These are phyloP conservation scores for Petrocephalus zakoni DNA, from an alignment of 2,113 vertebrate genomes.

Conservation along the genomic window DNA sequence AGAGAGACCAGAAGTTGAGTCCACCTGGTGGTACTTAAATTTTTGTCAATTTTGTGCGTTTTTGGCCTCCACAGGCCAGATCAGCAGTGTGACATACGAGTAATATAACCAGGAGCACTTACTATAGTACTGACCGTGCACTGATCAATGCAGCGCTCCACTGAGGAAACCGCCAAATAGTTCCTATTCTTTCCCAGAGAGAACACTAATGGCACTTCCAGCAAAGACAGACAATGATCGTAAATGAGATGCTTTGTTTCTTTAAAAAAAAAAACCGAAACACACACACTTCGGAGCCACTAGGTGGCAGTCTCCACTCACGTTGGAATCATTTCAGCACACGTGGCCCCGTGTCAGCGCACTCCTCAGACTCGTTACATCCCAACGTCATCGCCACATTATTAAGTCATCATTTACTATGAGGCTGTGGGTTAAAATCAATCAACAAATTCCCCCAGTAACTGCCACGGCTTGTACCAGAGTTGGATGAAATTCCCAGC, in stretches of 20 bases:
- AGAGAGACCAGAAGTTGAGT: not conserved
- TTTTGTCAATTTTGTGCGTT: not conserved
- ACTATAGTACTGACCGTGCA: not conserved
- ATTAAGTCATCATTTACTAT: not conserved
- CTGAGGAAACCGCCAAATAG: not conserved
- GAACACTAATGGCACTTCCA: not conserved
- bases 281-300: not conserved
- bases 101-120: not conserved
- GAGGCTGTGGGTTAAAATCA: conserved; percentile 3
- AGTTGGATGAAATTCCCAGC: not conserved
- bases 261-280: not conserved
- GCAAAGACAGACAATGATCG: not conserved
- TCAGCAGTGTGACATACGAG: not conserved
- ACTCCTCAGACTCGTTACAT: not conserved
- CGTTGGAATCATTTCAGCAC: not conserved
- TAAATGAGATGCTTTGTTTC: not conserved
- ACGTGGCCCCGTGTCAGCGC: not conserved
- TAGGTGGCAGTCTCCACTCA: conserved; percentile 1
- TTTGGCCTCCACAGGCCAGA: not conserved
- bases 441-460: not conserved
- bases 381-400: not conserved
- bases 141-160: not conserved
- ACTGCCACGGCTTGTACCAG: not conserved
- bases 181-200: not conserved
- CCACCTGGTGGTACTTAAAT: not conserved